phyloP scores from a whole-genome alignment of 2,888 invertebrate species.

The Philaethria dido region DNA sequence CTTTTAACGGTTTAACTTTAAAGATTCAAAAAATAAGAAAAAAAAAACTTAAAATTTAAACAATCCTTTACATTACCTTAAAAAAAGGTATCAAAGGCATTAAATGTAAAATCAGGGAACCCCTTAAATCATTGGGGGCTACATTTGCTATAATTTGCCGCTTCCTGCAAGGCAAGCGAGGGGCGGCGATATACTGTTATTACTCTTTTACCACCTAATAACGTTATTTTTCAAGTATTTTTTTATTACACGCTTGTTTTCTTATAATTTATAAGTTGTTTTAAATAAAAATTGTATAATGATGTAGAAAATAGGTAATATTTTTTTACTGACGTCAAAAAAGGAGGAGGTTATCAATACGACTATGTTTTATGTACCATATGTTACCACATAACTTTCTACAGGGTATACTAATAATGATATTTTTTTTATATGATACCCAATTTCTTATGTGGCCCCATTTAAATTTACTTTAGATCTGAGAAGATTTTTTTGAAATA shows the following conservation, averaged over 20 bases:
- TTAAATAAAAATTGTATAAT: background rate
- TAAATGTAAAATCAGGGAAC: constrained; percentile 29
- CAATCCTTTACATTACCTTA: background rate
- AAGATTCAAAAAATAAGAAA: too few species aligned
- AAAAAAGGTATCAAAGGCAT: constrained; percentile 18
- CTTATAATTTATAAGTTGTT: background rate
- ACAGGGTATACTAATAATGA: too few species aligned
- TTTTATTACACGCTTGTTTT: background rate
- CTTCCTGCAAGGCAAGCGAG: constrained; percentile 18
- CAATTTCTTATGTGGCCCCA: too few species aligned
- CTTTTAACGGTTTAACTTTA: too few species aligned
- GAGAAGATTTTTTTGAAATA: too few species aligned
- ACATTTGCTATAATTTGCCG: constrained; percentile 28
- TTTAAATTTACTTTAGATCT: too few species aligned
- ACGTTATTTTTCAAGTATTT: constrained; percentile 17
- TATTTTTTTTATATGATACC: too few species aligned
- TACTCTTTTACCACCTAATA: constrained; percentile 32
- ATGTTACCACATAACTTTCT: too few species aligned
- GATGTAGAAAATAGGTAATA: background rate
- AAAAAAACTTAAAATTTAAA: background rate
- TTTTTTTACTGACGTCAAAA: too few species aligned
- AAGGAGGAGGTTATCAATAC: too few species aligned
- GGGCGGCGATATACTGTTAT: constrained; percentile 17
- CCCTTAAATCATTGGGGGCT: constrained; percentile 27
- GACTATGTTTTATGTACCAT: too few species aligned